Evolutionary conservation across 2,888 invertebrate genomes (phyloP).

Genomic region (Campoplex nolae): DNA sequence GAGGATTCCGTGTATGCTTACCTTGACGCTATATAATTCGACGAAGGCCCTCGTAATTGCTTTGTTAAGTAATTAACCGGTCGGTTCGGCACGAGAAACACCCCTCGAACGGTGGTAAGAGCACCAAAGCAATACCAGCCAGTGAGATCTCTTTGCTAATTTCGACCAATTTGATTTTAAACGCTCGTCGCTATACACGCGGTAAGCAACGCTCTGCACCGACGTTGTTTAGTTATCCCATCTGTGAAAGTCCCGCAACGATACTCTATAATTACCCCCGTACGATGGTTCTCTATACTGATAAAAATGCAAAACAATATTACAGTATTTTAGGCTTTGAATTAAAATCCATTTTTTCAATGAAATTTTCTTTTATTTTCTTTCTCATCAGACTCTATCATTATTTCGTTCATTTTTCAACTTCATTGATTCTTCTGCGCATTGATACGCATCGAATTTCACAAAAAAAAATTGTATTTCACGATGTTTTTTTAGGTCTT

Average conservation of each 20-base stretch:
- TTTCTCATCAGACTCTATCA: not conserved
- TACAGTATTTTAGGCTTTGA: not conserved
- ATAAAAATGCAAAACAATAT: slow-evolving; percentile 9
- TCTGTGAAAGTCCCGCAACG: slow-evolving; percentile 42
- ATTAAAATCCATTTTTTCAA: slow-evolving; percentile 13
- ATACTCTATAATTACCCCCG: slow-evolving; percentile 53
- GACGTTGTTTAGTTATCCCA: slow-evolving; percentile 46
- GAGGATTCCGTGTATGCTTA: slow-evolving; percentile 52
- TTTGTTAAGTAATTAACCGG: slow-evolving; percentile 79
- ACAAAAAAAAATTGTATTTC: not conserved
- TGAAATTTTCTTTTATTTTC: not conserved
- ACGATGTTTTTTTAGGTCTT: no score
- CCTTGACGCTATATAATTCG: slow-evolving; percentile 73
- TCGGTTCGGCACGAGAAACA: slow-evolving; percentile 73
- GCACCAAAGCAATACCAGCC: slow-evolving; percentile 57
- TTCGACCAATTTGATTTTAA: slow-evolving; percentile 78
- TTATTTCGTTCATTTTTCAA: not conserved
- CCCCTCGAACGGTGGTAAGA: slow-evolving; percentile 61
- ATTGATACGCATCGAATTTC: not conserved
- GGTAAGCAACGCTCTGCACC: slow-evolving; percentile 27
- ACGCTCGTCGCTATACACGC: slow-evolving; percentile 66
- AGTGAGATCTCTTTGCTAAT: slow-evolving; percentile 72
- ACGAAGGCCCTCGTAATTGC: slow-evolving; percentile 77
- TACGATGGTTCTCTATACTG: slow-evolving; percentile 8
- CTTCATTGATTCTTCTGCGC: not conserved